Conservation (phyloP, 2,888 invertebrate genomes). For the Volucella inflata region DNA sequence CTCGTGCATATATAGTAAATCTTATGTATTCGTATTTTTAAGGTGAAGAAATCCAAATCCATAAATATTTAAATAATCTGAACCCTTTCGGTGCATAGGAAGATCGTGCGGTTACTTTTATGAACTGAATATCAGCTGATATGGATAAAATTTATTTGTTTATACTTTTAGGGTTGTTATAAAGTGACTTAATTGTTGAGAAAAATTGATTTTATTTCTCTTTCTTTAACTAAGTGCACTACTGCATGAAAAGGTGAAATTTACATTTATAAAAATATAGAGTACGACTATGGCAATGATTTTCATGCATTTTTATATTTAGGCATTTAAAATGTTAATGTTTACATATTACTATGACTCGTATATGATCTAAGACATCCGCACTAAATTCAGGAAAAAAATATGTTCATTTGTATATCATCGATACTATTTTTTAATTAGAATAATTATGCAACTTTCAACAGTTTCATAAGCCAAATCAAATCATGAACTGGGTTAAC, state of each 20-base stretch:
- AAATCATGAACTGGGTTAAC: too few relatives aligned
- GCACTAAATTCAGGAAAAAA: too few relatives aligned
- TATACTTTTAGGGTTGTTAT: conserved; percentile 28
- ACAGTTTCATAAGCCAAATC: too few relatives aligned
- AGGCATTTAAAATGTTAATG: neutral
- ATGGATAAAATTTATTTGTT: conserved; percentile 36
- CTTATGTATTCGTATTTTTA: conserved; percentile 48
- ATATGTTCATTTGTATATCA: too few relatives aligned
- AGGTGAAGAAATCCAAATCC: conserved; percentile 48
- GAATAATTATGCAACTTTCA: too few relatives aligned
- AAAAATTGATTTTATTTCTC: conserved; percentile 51
- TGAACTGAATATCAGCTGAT: conserved; percentile 57
- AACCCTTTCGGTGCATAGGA: conserved; percentile 50
- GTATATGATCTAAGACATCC: too few relatives aligned
- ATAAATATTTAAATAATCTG: conserved; percentile 58
- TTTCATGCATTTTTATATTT: conserved; percentile 15
- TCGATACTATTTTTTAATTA: too few relatives aligned
- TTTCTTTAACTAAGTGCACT: conserved; percentile 42
- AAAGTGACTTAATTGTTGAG: neutral
- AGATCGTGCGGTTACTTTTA: conserved; percentile 61
- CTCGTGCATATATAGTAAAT: conserved; percentile 31
- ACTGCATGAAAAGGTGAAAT: conserved; percentile 3
- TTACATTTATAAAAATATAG: conserved; percentile 1
- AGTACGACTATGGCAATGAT: conserved; percentile 53
- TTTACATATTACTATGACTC: too few relatives aligned